phyloP scores from a whole-genome alignment of 2,113 vertebrate genomes.

The Podarcis muralis region DNA sequence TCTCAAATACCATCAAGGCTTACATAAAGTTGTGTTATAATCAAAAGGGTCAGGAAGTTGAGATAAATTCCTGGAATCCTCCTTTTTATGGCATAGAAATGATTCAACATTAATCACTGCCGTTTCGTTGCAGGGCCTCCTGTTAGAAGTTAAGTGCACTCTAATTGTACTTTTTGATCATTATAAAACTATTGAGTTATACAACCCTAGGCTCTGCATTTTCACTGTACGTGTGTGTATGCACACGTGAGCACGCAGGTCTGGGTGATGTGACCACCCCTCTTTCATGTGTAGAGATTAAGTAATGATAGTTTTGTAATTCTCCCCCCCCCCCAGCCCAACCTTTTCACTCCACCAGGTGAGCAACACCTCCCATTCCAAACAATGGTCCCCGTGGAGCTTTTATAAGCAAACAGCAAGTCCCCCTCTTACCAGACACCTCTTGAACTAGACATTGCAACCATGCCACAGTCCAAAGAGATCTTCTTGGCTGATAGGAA shows the following conservation, averaged over 20 bases:
- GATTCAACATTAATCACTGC: conserved; percentile 54
- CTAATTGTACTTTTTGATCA: conserved; percentile 15
- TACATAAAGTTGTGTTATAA: background rate
- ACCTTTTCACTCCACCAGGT: background rate
- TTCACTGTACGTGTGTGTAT: background rate
- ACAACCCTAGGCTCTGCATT: conserved; percentile 44
- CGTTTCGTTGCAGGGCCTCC: conserved; percentile 57
- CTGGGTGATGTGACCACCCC: conserved; percentile 17
- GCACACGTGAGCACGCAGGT: conserved; percentile 40
- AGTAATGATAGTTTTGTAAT: conserved; percentile 65
- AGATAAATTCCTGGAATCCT: background rate
- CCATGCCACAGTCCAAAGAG: conserved; percentile 50
- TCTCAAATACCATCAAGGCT: background rate
- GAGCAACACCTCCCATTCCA: conserved; percentile 42
- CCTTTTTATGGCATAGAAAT: conserved; percentile 9
- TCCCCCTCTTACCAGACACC: background rate
- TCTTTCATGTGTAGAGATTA: conserved; percentile 36
- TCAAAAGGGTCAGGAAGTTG: conserved; percentile 22
- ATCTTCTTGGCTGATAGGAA: background rate
- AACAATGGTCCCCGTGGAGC: conserved; percentile 21
- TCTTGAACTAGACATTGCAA: conserved; percentile 2
- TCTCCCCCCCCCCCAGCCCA: background rate
- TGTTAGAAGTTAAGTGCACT: conserved; percentile 21
- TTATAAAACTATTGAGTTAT: conserved; percentile 67
- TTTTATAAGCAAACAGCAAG: conserved; percentile 62